Evolutionary conservation across 2,113 vertebrate genomes (phyloP).

Genomic region (Calyptommatus sinebrachiatus): DNA sequence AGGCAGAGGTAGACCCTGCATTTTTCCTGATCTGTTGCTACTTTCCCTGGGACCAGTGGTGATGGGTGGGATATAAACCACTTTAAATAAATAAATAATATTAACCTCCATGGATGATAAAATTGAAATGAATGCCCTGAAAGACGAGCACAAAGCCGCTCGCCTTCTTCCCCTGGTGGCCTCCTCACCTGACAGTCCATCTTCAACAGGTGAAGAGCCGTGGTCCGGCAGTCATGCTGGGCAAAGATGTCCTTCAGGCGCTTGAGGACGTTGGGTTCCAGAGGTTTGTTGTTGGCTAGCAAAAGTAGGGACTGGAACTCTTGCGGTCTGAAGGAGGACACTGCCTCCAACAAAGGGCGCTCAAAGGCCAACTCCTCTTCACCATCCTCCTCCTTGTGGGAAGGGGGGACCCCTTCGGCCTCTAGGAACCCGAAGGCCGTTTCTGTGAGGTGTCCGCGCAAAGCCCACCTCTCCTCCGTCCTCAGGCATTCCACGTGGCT

Average conservation of each 20-base stretch:
- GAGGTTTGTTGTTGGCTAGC: conserved; percentile 79
- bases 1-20: too few relatives aligned
- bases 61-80: too few relatives aligned
- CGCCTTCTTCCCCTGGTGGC: too few relatives aligned
- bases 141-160: too few relatives aligned
- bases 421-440: conserved; percentile 81
- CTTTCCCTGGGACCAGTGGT: too few relatives aligned
- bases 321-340: conserved; percentile 70
- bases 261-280: conserved; percentile 75
- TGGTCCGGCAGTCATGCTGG: conserved; percentile 65
- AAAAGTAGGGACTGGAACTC: conserved; percentile 76
- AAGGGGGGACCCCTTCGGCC: conserved; percentile 5
- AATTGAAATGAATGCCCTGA: background rate
- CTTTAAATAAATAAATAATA: too few relatives aligned
- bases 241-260: conserved; percentile 76
- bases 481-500: conserved; percentile 75
- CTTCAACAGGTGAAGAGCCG: conserved; percentile 80
- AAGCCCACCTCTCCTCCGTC: conserved; percentile 77
- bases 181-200: conserved; percentile 81
- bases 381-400: conserved; percentile 21
- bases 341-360: conserved; percentile 72
- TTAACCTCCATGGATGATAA: background rate
- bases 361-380: conserved; percentile 59
- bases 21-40: too few relatives aligned
- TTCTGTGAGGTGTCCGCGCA: conserved; percentile 76